phyloP scores from a whole-genome alignment of 2,113 vertebrate species.

The Carassius gibelio region DNA sequence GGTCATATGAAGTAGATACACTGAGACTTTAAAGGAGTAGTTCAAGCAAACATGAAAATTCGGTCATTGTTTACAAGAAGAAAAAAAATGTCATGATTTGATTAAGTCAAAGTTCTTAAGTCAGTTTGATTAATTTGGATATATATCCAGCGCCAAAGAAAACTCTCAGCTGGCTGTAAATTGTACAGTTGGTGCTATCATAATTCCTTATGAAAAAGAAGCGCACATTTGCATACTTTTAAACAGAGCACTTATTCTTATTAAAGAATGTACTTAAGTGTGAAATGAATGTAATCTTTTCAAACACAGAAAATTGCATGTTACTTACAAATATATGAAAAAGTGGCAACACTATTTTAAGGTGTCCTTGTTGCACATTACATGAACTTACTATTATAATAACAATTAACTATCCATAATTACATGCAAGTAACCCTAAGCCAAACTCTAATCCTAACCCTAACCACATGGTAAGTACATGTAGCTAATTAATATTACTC shows the following conservation, averaged over 20 bases:
- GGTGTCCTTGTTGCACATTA: too few species aligned
- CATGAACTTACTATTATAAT: too few species aligned
- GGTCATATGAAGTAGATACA: slow-evolving; percentile 18
- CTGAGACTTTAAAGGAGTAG: background rate
- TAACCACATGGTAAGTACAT: too few species aligned
- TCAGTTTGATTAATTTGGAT: background rate
- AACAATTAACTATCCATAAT: too few species aligned
- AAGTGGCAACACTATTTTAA: background rate
- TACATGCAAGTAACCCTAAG: too few species aligned
- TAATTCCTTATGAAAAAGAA: background rate
- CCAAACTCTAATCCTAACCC: too few species aligned
- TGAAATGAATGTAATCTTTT: background rate
- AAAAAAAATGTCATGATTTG: background rate
- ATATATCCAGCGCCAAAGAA: background rate
- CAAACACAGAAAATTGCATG: background rate
- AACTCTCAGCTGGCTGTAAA: background rate
- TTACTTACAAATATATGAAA: background rate
- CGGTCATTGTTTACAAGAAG: background rate
- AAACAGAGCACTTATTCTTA: background rate
- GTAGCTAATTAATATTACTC: too few species aligned
- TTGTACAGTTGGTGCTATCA: background rate
- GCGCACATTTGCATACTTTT: background rate
- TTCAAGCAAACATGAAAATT: background rate
- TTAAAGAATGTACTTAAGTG: background rate
- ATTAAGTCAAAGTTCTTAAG: background rate